Percentiles rank a stretch among this genome's conserved stretches.
phyloP scores from a whole-genome alignment of 2,113 vertebrate species.

The Polyodon spathula region DNA sequence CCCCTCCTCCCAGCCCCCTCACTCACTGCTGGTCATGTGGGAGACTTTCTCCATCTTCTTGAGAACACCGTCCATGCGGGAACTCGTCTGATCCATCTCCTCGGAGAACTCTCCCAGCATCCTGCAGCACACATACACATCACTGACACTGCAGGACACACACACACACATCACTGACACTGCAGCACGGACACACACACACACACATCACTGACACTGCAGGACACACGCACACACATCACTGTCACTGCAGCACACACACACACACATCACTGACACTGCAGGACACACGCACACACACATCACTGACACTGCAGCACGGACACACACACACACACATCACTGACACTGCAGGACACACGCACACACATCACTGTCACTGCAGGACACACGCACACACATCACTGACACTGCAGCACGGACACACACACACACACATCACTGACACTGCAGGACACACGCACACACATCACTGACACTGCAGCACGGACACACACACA shows the following conservation, averaged over 20 bases:
- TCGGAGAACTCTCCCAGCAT: constrained; percentile 64
- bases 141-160: background rate
- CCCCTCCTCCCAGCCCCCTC: background rate
- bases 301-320: background rate
- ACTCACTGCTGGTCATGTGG: constrained; percentile 67
- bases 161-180: background rate
- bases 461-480: background rate
- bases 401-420: background rate
- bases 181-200: background rate
- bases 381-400: background rate
- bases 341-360: too few relatives aligned
- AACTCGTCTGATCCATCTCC: constrained; percentile 67
- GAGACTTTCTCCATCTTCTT: constrained; percentile 70
- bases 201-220: background rate
- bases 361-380: too few relatives aligned
- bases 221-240: background rate
- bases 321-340: background rate
- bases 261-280: background rate
- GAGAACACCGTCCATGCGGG: constrained; percentile 62
- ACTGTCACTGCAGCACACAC: constrained; percentile 33
- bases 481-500: background rate
- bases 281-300: background rate
- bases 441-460: background rate
- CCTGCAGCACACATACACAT: constrained; percentile 34
- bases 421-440: background rate